A percentile compares a stretch with the other conserved stretches of the same genome.
These are phyloP conservation scores for Cyclura pinguis DNA, from an alignment of 2,797 vertebrate species.

Conservation along the genomic window DNA sequence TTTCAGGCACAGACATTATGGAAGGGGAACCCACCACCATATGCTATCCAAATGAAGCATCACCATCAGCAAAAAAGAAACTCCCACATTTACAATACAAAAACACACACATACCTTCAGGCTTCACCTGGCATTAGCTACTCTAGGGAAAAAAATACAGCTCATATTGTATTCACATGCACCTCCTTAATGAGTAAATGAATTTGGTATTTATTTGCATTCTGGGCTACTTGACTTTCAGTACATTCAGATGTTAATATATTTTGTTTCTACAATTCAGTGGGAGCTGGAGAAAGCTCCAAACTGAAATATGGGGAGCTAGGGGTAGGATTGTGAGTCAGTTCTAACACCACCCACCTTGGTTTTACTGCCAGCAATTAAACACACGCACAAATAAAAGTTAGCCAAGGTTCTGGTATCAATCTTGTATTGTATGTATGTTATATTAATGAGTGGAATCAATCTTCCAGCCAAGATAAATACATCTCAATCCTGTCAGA, in stretches of 20 bases:
- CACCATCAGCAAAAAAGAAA: conserved; percentile 28
- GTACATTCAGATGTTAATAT: conserved; percentile 12
- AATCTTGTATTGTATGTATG: neutral
- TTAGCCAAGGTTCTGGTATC: neutral
- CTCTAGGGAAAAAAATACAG: conserved; percentile 39
- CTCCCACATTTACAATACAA: conserved; percentile 12
- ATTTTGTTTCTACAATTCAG: neutral
- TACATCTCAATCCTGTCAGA: neutral
- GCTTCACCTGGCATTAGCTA: conserved; percentile 39
- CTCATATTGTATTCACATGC: neutral
- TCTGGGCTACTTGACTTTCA: neutral
- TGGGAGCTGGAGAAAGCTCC: neutral
- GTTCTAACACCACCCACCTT: conserved; percentile 48
- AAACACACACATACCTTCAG: conserved; percentile 23
- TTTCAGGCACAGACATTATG: neutral
- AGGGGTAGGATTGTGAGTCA: conserved; percentile 65
- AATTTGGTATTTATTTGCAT: neutral
- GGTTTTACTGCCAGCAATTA: neutral
- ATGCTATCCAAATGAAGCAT: neutral
- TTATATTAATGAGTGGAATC: neutral
- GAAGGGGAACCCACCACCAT: neutral
- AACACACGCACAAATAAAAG: neutral
- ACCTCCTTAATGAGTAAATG: neutral
- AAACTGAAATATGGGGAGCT: conserved; percentile 29
- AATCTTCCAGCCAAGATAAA: neutral